Evolutionary conservation across 2,113 vertebrate species (phyloP).

Genomic region (Ploceus nigricollis): DNA sequence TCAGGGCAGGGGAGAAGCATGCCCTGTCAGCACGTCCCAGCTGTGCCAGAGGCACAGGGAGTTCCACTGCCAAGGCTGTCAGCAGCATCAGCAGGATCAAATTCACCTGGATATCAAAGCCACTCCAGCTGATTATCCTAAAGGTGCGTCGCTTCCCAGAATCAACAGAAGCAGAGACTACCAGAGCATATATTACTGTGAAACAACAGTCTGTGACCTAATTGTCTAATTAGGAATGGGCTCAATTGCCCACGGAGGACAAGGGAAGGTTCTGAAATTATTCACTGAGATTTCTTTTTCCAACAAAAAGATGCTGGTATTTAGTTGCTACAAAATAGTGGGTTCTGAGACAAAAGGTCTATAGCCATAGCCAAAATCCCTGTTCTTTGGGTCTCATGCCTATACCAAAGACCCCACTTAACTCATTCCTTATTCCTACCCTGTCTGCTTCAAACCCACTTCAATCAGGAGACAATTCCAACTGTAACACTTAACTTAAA

Average conservation of each 20-base stretch:
- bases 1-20: background rate
- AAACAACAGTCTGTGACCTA: background rate
- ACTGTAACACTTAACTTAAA: background rate
- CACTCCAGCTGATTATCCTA: background rate
- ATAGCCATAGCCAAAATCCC: rapidly evolving
- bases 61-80: background rate
- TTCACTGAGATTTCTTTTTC: background rate
- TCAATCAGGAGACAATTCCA: background rate
- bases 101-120: background rate
- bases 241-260: background rate
- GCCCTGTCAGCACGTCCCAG: background rate
- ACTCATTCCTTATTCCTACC: background rate
- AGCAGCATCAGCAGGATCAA: background rate
- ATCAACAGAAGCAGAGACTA: background rate
- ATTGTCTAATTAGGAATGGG: background rate
- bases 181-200: background rate
- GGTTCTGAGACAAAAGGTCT: background rate
- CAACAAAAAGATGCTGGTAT: background rate
- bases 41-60: background rate
- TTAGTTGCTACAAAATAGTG: background rate
- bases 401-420: background rate
- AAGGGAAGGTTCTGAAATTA: background rate
- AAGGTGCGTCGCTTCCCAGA: rapidly evolving
- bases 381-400: background rate
- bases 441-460: background rate